These are phyloP conservation scores for Elysia crispata DNA, from an alignment of 2,888 invertebrate species.

Conservation along the genomic window DNA sequence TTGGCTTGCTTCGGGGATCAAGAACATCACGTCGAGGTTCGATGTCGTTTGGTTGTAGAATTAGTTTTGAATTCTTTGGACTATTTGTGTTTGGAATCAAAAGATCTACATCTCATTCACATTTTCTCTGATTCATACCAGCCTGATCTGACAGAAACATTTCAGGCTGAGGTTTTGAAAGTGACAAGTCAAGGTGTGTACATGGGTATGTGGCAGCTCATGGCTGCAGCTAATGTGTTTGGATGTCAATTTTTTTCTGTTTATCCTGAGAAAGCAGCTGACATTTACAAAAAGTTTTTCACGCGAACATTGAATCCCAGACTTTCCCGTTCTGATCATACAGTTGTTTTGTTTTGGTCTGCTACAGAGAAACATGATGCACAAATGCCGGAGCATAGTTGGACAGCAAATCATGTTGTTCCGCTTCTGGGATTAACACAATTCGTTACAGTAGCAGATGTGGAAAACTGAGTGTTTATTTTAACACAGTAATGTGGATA, in stretches of 20 bases:
- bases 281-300: background rate
- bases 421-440: slow-evolving; percentile 7
- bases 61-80: slow-evolving; percentile 30
- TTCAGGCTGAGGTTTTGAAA: slow-evolving; percentile 42
- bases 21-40: slow-evolving; percentile 41
- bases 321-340: slow-evolving; percentile 10
- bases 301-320: slow-evolving; percentile 23
- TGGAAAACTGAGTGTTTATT: too few species aligned
- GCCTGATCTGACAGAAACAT: slow-evolving; percentile 12
- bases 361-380: slow-evolving; percentile 1
- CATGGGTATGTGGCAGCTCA: slow-evolving; percentile 54
- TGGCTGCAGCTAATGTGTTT: slow-evolving; percentile 44
- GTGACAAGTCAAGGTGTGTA: slow-evolving; percentile 20
- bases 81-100: slow-evolving; percentile 35
- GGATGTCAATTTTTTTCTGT: slow-evolving; percentile 39
- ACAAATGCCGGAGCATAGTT: slow-evolving; percentile 1
- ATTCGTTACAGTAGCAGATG: background rate
- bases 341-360: background rate
- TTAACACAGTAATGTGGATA: too few species aligned
- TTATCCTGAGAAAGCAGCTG: slow-evolving; percentile 47
- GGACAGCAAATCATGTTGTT: slow-evolving; percentile 35
- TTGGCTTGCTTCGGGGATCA: slow-evolving; percentile 41
- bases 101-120: slow-evolving; percentile 25
- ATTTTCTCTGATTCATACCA: slow-evolving; percentile 41
- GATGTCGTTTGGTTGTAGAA: slow-evolving; percentile 47